Evolutionary conservation across 2,888 invertebrate genomes (phyloP).

Genomic region (Zootermopsis nevadensis): DNA sequence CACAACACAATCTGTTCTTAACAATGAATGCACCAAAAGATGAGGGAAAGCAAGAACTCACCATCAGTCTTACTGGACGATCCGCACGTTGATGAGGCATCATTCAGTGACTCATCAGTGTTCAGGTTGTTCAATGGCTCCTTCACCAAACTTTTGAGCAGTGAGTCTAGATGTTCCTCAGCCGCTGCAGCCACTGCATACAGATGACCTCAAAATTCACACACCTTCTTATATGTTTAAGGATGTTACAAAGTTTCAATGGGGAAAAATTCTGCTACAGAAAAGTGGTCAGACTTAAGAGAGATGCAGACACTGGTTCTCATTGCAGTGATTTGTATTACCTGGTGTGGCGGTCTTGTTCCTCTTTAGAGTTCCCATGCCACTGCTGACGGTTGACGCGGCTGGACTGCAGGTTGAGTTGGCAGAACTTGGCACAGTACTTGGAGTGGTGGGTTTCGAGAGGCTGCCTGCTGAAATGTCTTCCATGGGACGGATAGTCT

Average conservation of each 20-base stretch:
- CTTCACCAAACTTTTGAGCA: constrained; percentile 81
- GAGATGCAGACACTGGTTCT: no score
- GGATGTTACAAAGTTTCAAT: no score
- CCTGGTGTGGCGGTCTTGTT: constrained; percentile 29
- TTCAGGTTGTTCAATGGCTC: constrained; percentile 61
- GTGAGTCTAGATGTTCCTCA: constrained; percentile 75
- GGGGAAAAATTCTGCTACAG: no score
- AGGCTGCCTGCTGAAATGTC: not conserved
- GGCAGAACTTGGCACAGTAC: constrained; percentile 25
- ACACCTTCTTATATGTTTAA: no score
- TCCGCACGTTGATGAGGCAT: constrained; percentile 58
- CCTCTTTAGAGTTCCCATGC: constrained; percentile 7
- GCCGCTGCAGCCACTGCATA: constrained; percentile 58
- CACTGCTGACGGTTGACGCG: constrained; percentile 31
- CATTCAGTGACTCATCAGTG: constrained; percentile 51
- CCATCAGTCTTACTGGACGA: constrained; percentile 63
- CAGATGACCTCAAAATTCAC: no score
- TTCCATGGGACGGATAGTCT: constrained; percentile 30
- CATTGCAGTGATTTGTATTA: not conserved
- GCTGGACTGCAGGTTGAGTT: constrained; percentile 34
- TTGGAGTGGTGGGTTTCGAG: constrained; percentile 19
- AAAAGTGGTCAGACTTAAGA: no score
- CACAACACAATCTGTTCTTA: no score
- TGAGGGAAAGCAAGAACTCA: constrained; percentile 59
- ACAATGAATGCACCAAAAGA: no score